Conservation (phyloP, 2,888 invertebrate genomes). For the Clunio marinus region DNA sequence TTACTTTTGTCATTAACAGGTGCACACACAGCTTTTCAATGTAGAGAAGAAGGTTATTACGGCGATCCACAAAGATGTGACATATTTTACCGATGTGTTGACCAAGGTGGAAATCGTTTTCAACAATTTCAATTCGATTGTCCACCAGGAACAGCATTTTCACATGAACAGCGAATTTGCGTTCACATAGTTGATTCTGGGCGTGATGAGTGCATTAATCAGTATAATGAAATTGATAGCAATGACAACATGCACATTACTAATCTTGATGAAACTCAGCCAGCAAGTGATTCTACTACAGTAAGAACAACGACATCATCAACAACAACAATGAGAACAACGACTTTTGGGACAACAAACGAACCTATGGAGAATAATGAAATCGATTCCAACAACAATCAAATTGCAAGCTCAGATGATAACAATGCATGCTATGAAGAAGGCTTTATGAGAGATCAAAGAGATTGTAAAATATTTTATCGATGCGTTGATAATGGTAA, state of each 20-base stretch:
- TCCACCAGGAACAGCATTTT: slow-evolving; percentile 58
- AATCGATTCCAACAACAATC: slow-evolving; percentile 40
- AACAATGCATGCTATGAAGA: slow-evolving; percentile 51
- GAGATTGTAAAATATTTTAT: slow-evolving; percentile 64
- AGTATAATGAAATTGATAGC: slow-evolving; percentile 47
- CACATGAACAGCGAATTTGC: slow-evolving; percentile 63
- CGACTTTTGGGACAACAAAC: slow-evolving; percentile 38
- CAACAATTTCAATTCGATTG: slow-evolving; percentile 3
- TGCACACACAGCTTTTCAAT: slow-evolving; percentile 51
- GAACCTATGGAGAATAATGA: slow-evolving; percentile 30
- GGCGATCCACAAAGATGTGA: slow-evolving; percentile 68
- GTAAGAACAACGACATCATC: slow-evolving; percentile 18
- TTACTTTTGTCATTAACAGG: not conserved
- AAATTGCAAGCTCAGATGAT: slow-evolving; percentile 35
- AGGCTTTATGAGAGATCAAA: slow-evolving; percentile 60
- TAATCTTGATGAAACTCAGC: not conserved
- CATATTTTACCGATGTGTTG: slow-evolving; percentile 70
- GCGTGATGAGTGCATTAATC: slow-evolving; percentile 60
- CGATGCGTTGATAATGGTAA: slow-evolving; percentile 59
- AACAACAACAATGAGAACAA: slow-evolving; percentile 63
- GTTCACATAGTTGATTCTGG: slow-evolving; percentile 66
- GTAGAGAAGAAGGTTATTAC: slow-evolving; percentile 66
- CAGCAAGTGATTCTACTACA: not conserved
- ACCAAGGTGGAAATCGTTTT: slow-evolving; percentile 56
- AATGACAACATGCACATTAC: slow-evolving; percentile 14